Evolutionary conservation across 2,113 vertebrate genomes (phyloP).

Genomic region (Danio rerio): GRCz12tu NC_133177.1:52172001-52172500

Average conservation of each 20-base stretch:
- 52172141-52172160: constrained; percentile 15
- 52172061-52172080: neutral
- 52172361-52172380: constrained; percentile 89
- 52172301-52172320: constrained; percentile 32
- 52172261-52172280: neutral
- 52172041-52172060: neutral
- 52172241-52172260: neutral
- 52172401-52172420: constrained; percentile 91
- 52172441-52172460: constrained; percentile 62
- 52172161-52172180: neutral
- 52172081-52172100: neutral
- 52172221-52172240: neutral
- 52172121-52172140: neutral
- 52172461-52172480: constrained; percentile 7
- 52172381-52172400: constrained; percentile 85
- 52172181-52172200: neutral
- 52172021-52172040: constrained; percentile 2
- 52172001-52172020: neutral
- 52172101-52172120: neutral
- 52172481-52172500: neutral
- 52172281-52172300: neutral
- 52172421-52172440: constrained; percentile 69
- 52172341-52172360: constrained; percentile 73
- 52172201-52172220: constrained; percentile 20
- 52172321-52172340: constrained; percentile 26